phyloP scores from a whole-genome alignment of 1,140 invertebrate species.

The Bactericera cockerelli region DNA sequence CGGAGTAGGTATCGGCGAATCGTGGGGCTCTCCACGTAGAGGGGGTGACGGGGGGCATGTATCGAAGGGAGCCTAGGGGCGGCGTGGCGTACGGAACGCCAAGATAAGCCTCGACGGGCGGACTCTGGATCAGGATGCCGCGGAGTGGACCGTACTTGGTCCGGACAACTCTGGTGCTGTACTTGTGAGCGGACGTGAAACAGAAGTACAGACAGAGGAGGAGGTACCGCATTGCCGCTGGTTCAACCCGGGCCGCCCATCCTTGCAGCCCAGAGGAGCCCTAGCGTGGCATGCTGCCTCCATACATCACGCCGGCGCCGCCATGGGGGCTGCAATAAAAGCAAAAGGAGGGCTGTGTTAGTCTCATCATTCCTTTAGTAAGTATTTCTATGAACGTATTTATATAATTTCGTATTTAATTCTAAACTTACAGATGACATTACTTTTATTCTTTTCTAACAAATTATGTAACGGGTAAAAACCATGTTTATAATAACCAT shows the following conservation, averaged over 20 bases:
- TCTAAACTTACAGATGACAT: too few species aligned
- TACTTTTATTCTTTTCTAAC: too few species aligned
- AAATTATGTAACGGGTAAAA: too few species aligned
- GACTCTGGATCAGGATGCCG: conserved; percentile 59
- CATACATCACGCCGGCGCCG: neutral
- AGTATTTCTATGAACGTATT: too few species aligned
- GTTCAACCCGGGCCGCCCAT: conserved; percentile 7
- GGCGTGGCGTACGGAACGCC: conserved; percentile 86
- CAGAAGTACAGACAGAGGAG: conserved; percentile 7
- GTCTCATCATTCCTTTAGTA: too few species aligned
- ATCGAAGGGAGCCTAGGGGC: conserved; percentile 56
- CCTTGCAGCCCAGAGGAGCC: neutral
- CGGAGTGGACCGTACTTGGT: conserved; percentile 77
- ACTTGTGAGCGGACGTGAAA: conserved; percentile 38
- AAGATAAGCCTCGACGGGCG: conserved; percentile 80
- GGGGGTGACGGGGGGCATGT: conserved; percentile 87
- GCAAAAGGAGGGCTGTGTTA: too few species aligned
- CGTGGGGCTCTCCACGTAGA: conserved; percentile 70
- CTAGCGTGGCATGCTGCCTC: neutral
- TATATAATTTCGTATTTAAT: too few species aligned
- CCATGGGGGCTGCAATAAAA: conserved; percentile 2
- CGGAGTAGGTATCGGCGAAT: conserved; percentile 59
- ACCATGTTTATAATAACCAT: too few species aligned
- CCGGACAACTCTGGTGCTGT: conserved; percentile 58
- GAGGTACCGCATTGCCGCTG: conserved; percentile 5